Evolutionary conservation across 2,888 invertebrate genomes (phyloP).

Genomic region (Anaspis maculata): DNA sequence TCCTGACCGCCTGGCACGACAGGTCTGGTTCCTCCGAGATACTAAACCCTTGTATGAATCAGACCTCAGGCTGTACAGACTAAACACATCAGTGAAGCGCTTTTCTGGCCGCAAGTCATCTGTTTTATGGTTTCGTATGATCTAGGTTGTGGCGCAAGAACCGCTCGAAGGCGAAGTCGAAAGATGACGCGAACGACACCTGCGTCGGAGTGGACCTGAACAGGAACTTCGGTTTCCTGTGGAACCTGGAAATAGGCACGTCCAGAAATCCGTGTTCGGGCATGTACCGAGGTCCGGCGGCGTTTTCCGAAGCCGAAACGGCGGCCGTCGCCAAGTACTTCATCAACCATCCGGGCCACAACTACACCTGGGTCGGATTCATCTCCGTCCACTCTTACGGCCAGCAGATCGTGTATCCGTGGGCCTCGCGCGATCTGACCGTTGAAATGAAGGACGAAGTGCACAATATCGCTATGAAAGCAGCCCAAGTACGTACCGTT

Average conservation of each 20-base stretch:
- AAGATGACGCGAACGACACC: too few species aligned
- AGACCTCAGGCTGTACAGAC: too few species aligned
- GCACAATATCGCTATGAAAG: too few species aligned
- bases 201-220: background rate
- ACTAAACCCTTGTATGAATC: too few species aligned
- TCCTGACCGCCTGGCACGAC: too few species aligned
- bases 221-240: background rate
- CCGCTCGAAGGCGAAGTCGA: slow-evolving; percentile 44
- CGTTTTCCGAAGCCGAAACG: slow-evolving; percentile 10
- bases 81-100: too few species aligned
- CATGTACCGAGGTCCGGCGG: slow-evolving; percentile 3
- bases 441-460: too few species aligned
- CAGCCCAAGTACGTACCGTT: too few species aligned
- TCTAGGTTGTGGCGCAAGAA: slow-evolving; percentile 81
- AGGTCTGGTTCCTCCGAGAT: too few species aligned
- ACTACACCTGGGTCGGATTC: slow-evolving; percentile 4
- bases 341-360: slow-evolving; percentile 2
- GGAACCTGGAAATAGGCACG: background rate
- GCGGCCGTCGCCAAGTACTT: slow-evolving; percentile 6
- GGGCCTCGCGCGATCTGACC: too few species aligned
- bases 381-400: slow-evolving; percentile 57
- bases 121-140: too few species aligned
- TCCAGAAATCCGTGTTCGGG: slow-evolving; percentile 3
- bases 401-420: slow-evolving; percentile 68
- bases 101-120: too few species aligned